Base-by-base conservation (phyloP, 2,888 invertebrate species). In the Linnaemya vulpina region DNA sequence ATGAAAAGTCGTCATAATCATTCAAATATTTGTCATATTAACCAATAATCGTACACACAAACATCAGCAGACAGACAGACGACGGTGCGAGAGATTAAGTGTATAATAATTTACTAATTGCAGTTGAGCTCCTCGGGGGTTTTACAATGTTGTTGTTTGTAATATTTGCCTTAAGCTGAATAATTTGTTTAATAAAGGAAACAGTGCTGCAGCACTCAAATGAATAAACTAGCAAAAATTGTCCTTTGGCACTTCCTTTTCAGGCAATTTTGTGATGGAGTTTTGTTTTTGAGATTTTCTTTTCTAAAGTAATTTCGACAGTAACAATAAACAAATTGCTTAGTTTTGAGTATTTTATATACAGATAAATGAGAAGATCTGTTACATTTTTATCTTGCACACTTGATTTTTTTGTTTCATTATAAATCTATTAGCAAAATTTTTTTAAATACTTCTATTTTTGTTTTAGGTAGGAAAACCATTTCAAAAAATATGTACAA, bases 101-200 rank as follows among this genome's bases (percentile, higher is more conserved):
- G 30, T 22, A 40, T 78, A 49, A 46, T 65, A 74, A 80, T 73
- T 80, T 22, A 30, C 65, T 80, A 74, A 80, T 67, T 65, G 73
- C 13, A 15, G 10, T 13, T 60, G 67, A 51, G 11, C 30, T 25
- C 58, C 60, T 60, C 60, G 51, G 51, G 51, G 58, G 40, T 30
- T 20, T 79, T 43, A 43, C 53, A 71, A n/a, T 53, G 5, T 11
- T 25, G 35, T 49, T 46, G 35, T 46, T 35, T 17, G 15, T 35
- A 43, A 11, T 30, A 30, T 30, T 30, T 17, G 30, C 17, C 30
- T 53, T 10, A 30, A 46, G 46, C 4, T 11, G 25, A 43, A 53
- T 40, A 2, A 38, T 62, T 62, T 40, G 40, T 15, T 11, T 13
- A 20, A 62, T 40, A 40, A 40, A 62, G 40, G 20, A 5, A 40